Percentiles rank a stretch among this genome's conserved stretches.
Evolutionary conservation across 2,113 vertebrate species (phyloP).

Genomic region (Microtus montanus): DNA sequence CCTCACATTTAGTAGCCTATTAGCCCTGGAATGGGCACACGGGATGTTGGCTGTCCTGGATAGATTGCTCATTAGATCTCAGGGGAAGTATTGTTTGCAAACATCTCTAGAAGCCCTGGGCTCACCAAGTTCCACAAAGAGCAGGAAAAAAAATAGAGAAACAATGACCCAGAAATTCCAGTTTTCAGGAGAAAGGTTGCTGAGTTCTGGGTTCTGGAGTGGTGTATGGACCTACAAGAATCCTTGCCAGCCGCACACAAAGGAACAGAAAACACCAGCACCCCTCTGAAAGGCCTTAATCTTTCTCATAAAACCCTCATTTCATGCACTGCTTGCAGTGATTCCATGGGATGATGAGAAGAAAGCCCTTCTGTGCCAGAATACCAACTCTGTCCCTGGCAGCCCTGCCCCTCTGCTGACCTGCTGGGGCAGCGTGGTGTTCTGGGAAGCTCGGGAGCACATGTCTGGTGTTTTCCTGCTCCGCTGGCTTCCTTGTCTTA

Average conservation of each 20-base stretch:
- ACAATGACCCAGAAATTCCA: background rate
- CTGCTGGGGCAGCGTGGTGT: background rate
- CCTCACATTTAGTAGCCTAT: background rate
- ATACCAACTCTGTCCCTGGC: background rate
- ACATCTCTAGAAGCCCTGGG: background rate
- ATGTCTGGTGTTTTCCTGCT: conserved; percentile 48
- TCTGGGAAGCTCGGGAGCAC: background rate
- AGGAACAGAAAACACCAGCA: background rate
- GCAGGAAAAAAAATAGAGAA: background rate
- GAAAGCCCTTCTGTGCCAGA: background rate
- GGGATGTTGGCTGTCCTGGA: rapidly evolving
- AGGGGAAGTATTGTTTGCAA: background rate
- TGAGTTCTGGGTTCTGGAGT: background rate
- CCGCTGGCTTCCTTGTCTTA: conserved; percentile 40
- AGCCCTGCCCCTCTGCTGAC: conserved; percentile 7
- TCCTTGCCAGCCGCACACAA: background rate
- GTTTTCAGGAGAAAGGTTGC: background rate
- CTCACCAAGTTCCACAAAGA: background rate
- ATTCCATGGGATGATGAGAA: background rate
- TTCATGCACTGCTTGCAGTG: background rate
- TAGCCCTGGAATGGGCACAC: background rate
- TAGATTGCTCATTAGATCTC: background rate
- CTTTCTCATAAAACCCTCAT: conserved; percentile 67
- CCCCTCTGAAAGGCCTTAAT: conserved; percentile 47
- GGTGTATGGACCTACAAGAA: rapidly evolving